phyloP scores from a whole-genome alignment of 2,888 invertebrate species.

The Agriopis leucophaearia region DNA sequence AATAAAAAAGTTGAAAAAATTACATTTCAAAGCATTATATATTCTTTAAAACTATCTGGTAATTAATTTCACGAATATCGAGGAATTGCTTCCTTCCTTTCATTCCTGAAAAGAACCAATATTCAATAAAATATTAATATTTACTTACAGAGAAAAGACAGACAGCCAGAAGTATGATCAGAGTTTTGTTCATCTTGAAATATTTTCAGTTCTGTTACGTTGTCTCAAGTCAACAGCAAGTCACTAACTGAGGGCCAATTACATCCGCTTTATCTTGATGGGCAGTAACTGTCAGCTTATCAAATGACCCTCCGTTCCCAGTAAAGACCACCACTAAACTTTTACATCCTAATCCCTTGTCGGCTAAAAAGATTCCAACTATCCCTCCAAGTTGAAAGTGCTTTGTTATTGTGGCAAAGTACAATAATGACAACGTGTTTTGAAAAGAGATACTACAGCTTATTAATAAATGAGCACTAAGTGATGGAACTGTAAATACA shows the following conservation, averaged over 20 bases:
- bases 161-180: constrained; percentile 67
- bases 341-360: constrained; percentile 1
- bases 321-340: constrained; percentile 15
- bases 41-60: too few relatives aligned
- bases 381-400: not conserved
- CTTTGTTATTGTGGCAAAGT: constrained; percentile 12
- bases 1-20: too few relatives aligned
- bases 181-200: constrained; percentile 69
- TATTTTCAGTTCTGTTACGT: constrained; percentile 43
- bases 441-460: constrained; percentile 35
- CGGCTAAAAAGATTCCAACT: not conserved
- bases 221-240: constrained; percentile 48
- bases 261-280: constrained; percentile 54
- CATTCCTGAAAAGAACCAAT: not conserved
- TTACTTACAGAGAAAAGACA: constrained; percentile 72
- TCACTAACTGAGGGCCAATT: constrained; percentile 52
- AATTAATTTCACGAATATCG: not conserved
- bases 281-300: constrained; percentile 54
- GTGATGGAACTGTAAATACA: constrained; percentile 29
- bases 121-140: not conserved
- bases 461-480: constrained; percentile 58
- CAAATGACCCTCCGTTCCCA: constrained; percentile 58
- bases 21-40: too few relatives aligned
- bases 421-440: constrained; percentile 3
- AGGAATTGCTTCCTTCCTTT: too few relatives aligned